Percentiles rank a stretch among this genome's conserved stretches.
Conservation (phyloP, 2,888 invertebrate species). For the Horisme vitalbata region DNA sequence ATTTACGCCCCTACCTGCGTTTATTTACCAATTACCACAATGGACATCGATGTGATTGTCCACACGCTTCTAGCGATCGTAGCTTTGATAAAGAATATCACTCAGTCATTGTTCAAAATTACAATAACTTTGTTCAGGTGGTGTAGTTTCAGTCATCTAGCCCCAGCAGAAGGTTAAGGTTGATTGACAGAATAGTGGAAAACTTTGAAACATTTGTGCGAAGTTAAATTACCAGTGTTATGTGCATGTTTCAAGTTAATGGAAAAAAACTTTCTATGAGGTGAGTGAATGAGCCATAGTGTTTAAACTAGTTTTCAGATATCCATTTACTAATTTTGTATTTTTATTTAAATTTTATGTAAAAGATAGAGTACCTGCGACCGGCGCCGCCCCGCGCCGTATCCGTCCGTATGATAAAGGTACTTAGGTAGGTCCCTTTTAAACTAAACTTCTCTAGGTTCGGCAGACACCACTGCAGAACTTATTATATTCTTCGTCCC, state of each 20-base stretch:
- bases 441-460: too few relatives aligned
- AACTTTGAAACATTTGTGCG: conserved; percentile 35
- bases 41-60: conserved; percentile 48
- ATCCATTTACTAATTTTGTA: too few relatives aligned
- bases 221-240: conserved; percentile 38
- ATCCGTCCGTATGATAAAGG: too few relatives aligned
- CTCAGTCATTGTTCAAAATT: conserved; percentile 14
- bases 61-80: conserved; percentile 44
- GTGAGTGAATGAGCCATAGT: too few relatives aligned
- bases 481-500: too few relatives aligned
- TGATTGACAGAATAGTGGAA: conserved; percentile 40
- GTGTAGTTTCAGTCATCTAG: conserved; percentile 30
- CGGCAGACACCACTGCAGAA: too few relatives aligned
- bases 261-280: conserved; percentile 37
- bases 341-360: not conserved
- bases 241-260: conserved; percentile 39
- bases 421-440: too few relatives aligned
- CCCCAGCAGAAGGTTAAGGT: conserved; percentile 41
- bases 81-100: conserved; percentile 33
- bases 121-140: conserved; percentile 23
- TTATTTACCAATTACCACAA: conserved; percentile 66
- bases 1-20: conserved; percentile 43
- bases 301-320: too few relatives aligned
- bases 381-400: too few relatives aligned
- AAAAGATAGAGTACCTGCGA: too few relatives aligned